Evolutionary conservation across 1,140 invertebrate species (phyloP).

Genomic region (Acromyrmex charruanus): DNA sequence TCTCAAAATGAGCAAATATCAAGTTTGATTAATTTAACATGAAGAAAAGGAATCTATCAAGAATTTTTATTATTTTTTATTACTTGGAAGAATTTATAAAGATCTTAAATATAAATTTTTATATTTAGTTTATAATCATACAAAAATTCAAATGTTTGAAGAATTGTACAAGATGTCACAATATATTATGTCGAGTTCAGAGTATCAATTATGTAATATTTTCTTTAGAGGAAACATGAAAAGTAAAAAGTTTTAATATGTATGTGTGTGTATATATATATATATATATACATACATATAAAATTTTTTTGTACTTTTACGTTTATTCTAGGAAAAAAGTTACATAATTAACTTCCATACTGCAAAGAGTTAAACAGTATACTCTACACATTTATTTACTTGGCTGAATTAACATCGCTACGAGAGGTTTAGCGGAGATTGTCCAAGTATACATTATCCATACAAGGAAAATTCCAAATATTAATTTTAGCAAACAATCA

Average conservation of each 20-base stretch:
- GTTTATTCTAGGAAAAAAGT: too few relatives aligned
- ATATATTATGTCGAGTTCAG: background rate
- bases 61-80: background rate
- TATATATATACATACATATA: too few relatives aligned
- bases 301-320: too few relatives aligned
- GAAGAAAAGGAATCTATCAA: background rate
- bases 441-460: conserved; percentile 81
- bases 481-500: conserved; percentile 77
- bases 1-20: background rate
- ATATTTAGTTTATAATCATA: too few relatives aligned
- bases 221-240: too few relatives aligned
- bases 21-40: background rate
- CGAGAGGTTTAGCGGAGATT: conserved; percentile 50
- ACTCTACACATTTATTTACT: background rate
- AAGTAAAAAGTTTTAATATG: too few relatives aligned
- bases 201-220: too few relatives aligned
- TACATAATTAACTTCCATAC: too few relatives aligned
- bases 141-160: background rate
- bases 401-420: conserved; percentile 2
- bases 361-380: background rate
- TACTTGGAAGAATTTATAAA: too few relatives aligned
- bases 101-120: too few relatives aligned
- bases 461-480: conserved; percentile 67
- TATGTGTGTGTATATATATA: too few relatives aligned
- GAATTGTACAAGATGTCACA: background rate